A percentile compares a stretch with the other conserved stretches of the same genome.
Conservation (phyloP, 1,140 invertebrate species). For the Aethina tumida region DNA sequence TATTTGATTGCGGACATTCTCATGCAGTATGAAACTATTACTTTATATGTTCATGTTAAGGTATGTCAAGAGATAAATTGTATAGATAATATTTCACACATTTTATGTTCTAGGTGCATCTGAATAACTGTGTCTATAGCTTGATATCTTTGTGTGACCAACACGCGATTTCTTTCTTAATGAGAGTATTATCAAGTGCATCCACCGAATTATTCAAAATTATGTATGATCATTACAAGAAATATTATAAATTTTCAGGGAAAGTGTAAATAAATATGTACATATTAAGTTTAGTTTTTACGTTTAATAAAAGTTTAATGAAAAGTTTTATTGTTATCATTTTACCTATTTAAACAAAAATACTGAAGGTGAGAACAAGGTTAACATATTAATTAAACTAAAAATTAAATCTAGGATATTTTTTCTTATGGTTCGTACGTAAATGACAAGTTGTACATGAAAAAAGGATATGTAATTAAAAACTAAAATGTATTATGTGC, state of each 20-base stretch:
- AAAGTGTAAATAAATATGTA: constrained; percentile 33
- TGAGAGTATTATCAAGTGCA: constrained; percentile 25
- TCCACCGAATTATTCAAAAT: constrained; percentile 32
- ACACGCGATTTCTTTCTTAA: constrained; percentile 28
- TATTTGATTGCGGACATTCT: constrained; percentile 32
- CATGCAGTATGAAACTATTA: constrained; percentile 24
- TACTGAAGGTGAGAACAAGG: no score
- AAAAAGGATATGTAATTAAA: no score
- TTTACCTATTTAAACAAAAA: no score
- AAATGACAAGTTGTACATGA: no score
- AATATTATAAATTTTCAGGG: constrained; percentile 33
- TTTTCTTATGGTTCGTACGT: no score
- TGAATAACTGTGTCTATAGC: constrained; percentile 29
- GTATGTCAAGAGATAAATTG: constrained; percentile 15
- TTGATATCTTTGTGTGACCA: constrained; percentile 28
- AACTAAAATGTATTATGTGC: no score
- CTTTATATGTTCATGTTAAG: constrained; percentile 26
- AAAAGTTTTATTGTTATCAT: no score
- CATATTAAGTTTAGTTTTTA: no score
- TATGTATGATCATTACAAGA: constrained; percentile 31
- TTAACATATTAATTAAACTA: no score
- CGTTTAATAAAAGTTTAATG: no score
- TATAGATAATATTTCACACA: constrained; percentile 7
- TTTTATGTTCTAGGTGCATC: constrained; percentile 26
- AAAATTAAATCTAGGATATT: no score